Percentiles rank a stretch among this genome's conserved stretches.
These are phyloP conservation scores for Ceratoteleas bidentatus DNA, from an alignment of 1,140 invertebrate genomes.

Conservation along the genomic window DNA sequence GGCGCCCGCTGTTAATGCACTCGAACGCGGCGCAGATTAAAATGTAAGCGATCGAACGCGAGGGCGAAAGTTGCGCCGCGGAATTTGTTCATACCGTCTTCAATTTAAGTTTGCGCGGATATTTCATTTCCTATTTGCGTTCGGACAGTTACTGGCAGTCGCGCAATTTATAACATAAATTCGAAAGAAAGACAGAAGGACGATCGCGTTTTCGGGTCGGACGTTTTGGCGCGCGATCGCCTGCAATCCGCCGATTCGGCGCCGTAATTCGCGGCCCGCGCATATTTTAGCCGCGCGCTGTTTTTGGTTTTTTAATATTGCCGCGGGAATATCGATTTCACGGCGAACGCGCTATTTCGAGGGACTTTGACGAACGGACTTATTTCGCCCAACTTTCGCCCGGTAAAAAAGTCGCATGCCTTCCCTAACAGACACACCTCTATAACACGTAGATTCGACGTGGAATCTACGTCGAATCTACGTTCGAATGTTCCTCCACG, in stretches of 20 bases:
- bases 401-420: too few relatives aligned
- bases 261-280: not conserved
- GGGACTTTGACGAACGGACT: too few relatives aligned
- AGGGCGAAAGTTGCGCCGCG: conserved; percentile 1
- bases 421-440: too few relatives aligned
- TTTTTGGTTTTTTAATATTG: too few relatives aligned
- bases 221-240: conserved; percentile 1
- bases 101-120: conserved; percentile 24
- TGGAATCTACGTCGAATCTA: too few relatives aligned
- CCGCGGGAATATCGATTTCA: too few relatives aligned
- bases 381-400: too few relatives aligned
- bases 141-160: conserved; percentile 29
- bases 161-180: conserved; percentile 33
- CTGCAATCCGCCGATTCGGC: too few relatives aligned
- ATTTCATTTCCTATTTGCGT: conserved; percentile 33
- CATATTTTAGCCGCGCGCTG: not conserved
- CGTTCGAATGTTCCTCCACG: too few relatives aligned
- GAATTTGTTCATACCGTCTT: conserved; percentile 17
- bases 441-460: too few relatives aligned
- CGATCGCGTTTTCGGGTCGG: conserved; percentile 32
- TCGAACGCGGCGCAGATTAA: not conserved
- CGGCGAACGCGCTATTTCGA: too few relatives aligned
- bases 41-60: conserved; percentile 11
- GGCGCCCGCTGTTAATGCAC: not conserved
- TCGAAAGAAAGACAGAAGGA: conserved; percentile 12